phyloP scores from a whole-genome alignment of 2,113 vertebrate genomes.

The Stegastes partitus region DNA sequence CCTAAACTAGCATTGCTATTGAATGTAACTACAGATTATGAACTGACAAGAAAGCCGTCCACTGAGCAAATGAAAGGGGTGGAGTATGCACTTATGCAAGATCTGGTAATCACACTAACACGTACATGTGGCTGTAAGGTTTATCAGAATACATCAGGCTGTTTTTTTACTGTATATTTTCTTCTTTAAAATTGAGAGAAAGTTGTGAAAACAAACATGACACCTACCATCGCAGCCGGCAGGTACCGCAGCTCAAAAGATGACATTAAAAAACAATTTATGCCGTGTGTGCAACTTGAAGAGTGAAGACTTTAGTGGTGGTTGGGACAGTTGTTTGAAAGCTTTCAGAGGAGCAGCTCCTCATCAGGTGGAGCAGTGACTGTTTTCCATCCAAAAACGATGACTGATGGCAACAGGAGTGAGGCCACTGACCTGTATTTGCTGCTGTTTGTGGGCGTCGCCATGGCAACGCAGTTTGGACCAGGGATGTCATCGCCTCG shows the following conservation, averaged over 20 bases:
- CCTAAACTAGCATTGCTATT: background rate
- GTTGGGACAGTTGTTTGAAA: conserved; percentile 26
- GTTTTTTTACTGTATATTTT: too few relatives aligned
- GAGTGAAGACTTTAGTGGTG: background rate
- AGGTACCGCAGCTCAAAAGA: background rate
- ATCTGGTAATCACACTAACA: too few relatives aligned
- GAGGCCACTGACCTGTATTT: conserved; percentile 56
- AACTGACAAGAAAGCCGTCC: background rate
- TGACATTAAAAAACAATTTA: background rate
- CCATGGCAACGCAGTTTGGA: conserved; percentile 67
- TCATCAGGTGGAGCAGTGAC: conserved; percentile 22
- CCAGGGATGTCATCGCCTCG: conserved; percentile 40
- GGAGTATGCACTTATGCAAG: too few relatives aligned
- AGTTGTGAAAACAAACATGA: too few relatives aligned
- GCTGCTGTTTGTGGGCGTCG: conserved; percentile 67
- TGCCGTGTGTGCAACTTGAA: background rate
- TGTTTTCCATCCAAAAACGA: conserved; percentile 36
- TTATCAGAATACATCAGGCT: too few relatives aligned
- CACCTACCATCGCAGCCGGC: too few relatives aligned
- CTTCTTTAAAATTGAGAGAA: too few relatives aligned
- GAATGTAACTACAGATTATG: background rate
- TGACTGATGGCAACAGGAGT: conserved; percentile 23
- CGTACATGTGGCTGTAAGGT: too few relatives aligned
- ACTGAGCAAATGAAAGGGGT: background rate
- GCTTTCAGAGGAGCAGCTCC: conserved; percentile 15